A percentile compares a stretch with the other conserved stretches of the same genome.
These are phyloP conservation scores for Poecilia picta DNA, from an alignment of 2,797 vertebrate species.

Conservation along the genomic window DNA sequence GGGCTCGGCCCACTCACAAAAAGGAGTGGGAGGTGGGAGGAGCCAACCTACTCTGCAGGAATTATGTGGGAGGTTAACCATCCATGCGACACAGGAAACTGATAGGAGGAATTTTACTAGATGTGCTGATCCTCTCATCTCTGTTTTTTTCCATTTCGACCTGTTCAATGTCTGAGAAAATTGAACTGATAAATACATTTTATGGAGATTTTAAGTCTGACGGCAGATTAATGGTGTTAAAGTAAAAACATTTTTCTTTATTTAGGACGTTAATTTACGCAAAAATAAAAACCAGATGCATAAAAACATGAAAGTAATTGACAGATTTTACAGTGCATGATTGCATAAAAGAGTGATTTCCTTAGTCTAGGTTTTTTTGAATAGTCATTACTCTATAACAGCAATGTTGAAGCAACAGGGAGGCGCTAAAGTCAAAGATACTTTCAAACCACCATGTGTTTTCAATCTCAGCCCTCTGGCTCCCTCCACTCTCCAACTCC, in stretches of 20 bases:
- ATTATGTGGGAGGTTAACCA: constrained; percentile 54
- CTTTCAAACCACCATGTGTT: constrained; percentile 80
- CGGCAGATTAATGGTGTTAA: background rate
- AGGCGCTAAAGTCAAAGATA: constrained; percentile 68
- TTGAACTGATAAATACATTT: background rate
- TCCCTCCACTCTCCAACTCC: constrained; percentile 85
- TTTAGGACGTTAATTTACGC: constrained; percentile 5
- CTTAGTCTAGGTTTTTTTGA: constrained; percentile 24
- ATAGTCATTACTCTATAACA: constrained; percentile 30
- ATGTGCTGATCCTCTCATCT: constrained; percentile 23
- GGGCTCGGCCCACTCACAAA: constrained; percentile 50
- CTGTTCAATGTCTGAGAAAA: background rate
- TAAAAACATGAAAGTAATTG: constrained; percentile 17
- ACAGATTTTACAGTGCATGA: constrained; percentile 10
- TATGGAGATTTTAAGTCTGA: background rate
- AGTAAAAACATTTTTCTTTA: constrained; percentile 15
- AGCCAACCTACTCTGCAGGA: constrained; percentile 52
- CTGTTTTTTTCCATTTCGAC: constrained; percentile 36
- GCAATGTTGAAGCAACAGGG: constrained; percentile 51
- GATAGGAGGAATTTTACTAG: constrained; percentile 66
- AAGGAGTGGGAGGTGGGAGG: constrained; percentile 67
- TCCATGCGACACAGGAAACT: constrained; percentile 62
- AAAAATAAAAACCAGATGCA: constrained; percentile 26
- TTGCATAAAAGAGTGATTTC: constrained; percentile 12
- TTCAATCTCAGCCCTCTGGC: constrained; percentile 80